phyloP scores from a whole-genome alignment of 2,888 invertebrate genomes.

The Dasypolia templi region DNA sequence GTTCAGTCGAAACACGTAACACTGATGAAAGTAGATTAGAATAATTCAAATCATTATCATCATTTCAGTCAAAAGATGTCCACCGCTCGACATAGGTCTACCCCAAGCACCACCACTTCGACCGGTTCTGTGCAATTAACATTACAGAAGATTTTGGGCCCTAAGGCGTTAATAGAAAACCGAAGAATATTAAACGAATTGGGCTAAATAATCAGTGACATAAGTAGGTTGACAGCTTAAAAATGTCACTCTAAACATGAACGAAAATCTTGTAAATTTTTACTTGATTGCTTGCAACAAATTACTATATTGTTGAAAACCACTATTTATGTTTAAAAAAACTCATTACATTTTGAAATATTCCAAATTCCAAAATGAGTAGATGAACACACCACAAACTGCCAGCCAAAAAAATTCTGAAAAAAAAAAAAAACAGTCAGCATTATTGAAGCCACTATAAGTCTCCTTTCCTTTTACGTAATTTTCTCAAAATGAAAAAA shows the following conservation, averaged over 20 bases:
- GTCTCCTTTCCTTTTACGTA: not conserved
- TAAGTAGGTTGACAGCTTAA: not conserved
- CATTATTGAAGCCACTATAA: not conserved
- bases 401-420: not conserved
- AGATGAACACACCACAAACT: not conserved
- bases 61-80: no score
- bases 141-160: not conserved
- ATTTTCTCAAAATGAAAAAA: not conserved
- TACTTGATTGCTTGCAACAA: no score
- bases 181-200: no score
- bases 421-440: not conserved
- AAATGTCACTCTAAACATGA: not conserved
- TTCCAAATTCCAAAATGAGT: not conserved
- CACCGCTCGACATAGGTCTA: not conserved
- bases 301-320: no score
- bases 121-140: not conserved
- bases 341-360: not conserved
- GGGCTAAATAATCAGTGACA: not conserved
- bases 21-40: no score
- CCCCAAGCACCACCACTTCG: not conserved
- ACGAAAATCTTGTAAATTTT: not conserved
- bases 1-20: no score
- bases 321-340: no score
- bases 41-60: no score
- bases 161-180: not conserved